Percentiles rank a stretch among this genome's conserved stretches.
Evolutionary conservation across 2,113 vertebrate species (phyloP).

Genomic region (Nibea albiflora): DNA sequence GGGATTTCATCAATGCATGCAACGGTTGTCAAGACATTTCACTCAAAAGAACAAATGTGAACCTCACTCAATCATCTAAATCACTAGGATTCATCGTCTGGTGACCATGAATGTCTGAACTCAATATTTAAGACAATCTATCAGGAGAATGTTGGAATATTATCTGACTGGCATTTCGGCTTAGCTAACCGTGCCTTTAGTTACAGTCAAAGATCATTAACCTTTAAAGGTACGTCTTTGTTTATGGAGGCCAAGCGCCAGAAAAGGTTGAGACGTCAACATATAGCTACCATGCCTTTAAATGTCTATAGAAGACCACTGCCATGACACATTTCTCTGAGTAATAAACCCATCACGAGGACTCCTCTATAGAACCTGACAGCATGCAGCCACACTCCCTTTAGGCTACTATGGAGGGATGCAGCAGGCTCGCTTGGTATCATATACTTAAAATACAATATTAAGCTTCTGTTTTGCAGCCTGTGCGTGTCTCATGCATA

Average conservation of each 20-base stretch:
- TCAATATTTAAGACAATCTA: no score
- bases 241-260: not conserved
- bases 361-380: slow-evolving; percentile 58
- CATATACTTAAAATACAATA: not conserved
- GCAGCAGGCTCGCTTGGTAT: not conserved
- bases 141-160: no score
- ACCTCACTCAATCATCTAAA: no score
- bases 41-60: no score
- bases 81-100: no score
- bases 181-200: not conserved
- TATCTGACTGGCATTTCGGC: not conserved
- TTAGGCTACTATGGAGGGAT: slow-evolving; percentile 2
- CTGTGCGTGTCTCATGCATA: not conserved
- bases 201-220: slow-evolving; percentile 12
- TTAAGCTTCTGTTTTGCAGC: not conserved
- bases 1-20: no score
- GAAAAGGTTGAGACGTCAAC: slow-evolving; percentile 3
- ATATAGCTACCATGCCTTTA: not conserved
- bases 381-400: slow-evolving; percentile 45
- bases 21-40: no score
- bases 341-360: slow-evolving; percentile 39
- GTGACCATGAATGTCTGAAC: no score
- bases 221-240: slow-evolving; percentile 7
- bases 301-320: slow-evolving; percentile 12
- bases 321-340: slow-evolving; percentile 35